Evolutionary conservation across 2,888 invertebrate species (phyloP).

Genomic region (Zygaena filipendulae): DNA sequence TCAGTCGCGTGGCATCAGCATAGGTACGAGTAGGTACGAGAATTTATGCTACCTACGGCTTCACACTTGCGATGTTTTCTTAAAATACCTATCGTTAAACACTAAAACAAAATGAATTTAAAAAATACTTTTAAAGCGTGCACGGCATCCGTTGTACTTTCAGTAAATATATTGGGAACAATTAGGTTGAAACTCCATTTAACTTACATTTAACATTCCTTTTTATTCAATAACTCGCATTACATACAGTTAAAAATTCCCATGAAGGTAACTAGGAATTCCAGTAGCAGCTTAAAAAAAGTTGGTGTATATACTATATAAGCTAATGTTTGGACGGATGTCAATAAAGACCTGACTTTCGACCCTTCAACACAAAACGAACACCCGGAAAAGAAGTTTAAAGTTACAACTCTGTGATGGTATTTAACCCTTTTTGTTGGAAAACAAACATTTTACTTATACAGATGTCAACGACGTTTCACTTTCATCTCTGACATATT

Average conservation of each 20-base stretch:
- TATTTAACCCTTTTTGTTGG: constrained; percentile 40
- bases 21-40: constrained; percentile 31
- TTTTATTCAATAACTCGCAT: too few relatives aligned
- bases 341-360: constrained; percentile 46
- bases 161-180: too few relatives aligned
- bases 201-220: too few relatives aligned
- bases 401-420: constrained; percentile 35
- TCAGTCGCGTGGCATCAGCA: constrained; percentile 44
- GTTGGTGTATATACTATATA: constrained; percentile 31
- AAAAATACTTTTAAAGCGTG: too few relatives aligned
- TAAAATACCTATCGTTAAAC: too few relatives aligned
- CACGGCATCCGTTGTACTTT: too few relatives aligned
- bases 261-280: too few relatives aligned
- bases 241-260: too few relatives aligned
- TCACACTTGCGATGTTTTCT: too few relatives aligned
- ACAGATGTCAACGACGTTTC: constrained; percentile 26
- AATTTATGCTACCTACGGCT: too few relatives aligned
- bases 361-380: constrained; percentile 32
- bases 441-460: constrained; percentile 37
- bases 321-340: constrained; percentile 45
- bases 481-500: constrained; percentile 23
- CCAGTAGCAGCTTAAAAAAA: constrained; percentile 34
- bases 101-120: too few relatives aligned
- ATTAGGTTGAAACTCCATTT: too few relatives aligned
- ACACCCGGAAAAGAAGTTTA: constrained; percentile 47